Base-by-base conservation (phyloP, 1,140 invertebrate genomes). In the Diorhabda elongata region DNA sequence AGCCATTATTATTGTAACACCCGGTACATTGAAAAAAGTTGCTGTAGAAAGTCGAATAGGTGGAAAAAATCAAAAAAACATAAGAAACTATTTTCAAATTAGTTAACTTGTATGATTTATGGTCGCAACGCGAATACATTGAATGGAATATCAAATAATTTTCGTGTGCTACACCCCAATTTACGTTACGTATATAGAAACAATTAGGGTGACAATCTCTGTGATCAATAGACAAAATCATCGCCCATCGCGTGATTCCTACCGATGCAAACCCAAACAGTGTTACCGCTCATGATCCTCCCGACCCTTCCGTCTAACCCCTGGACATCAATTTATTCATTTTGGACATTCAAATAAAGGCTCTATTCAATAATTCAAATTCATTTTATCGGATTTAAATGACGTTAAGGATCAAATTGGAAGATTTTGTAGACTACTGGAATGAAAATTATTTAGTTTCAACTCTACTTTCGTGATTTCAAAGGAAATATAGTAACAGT, bases 201-300 rank as follows among this genome's bases (percentile, higher is more conserved):
- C 69, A 74, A 75, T 75, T 75, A 75, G 64, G 71, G 62, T 63
- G 70, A 78, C 75, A 78, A 78, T 78, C 75, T 76, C 76, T 68
- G 74, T 69, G 73, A 78, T 76, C 76, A 76, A 78, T 78, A 76
- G 71, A 75, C 69, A 71, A 76, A 76, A 78, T 77, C 72, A 75
- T 75, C 74, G 74, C 69, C 61, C 70, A 67, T 74, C 71, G 73
- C 71, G 71, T 72, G 71, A 69, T 72, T 26, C 4, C 52, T 52
- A 26, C 58, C 68, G 58, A 58, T 57, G 60, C 62, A 70, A 73
- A 76, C 72, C 74, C 74, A 70, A 75, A 75, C 67, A 75, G 70
- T 70, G 70, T 60, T 52, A 58, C 64, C 26, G 41, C 52, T n/a
- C 7, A 5, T 62, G 45, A 11, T 44, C 56, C 41, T 68, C 57